A percentile compares a stretch with the other conserved stretches of the same genome.
These are phyloP conservation scores for Leptobrachium leishanense DNA, from an alignment of 2,113 vertebrate species.

Conservation along the genomic window DNA sequence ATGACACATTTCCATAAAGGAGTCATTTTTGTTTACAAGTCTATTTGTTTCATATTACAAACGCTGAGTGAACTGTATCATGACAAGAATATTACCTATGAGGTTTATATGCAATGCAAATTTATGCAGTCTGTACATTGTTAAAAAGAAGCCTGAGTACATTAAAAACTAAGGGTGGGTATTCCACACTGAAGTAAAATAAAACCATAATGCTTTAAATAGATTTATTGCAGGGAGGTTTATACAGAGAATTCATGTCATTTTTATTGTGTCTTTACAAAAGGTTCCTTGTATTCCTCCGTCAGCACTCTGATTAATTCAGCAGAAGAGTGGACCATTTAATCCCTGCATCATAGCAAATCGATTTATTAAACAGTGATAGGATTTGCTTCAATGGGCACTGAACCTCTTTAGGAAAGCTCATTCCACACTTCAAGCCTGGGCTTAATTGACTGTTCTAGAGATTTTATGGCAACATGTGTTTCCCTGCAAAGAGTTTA, in stretches of 20 bases:
- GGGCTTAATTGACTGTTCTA: constrained; percentile 61
- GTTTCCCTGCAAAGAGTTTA: constrained; percentile 63
- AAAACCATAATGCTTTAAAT: background rate
- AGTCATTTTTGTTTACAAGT: too few species aligned
- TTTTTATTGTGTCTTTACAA: constrained; percentile 11
- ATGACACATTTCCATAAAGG: too few species aligned
- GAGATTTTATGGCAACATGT: constrained; percentile 66
- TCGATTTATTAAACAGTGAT: constrained; percentile 50
- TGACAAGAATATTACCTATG: too few species aligned
- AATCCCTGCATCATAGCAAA: constrained; percentile 54
- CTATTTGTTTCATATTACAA: too few species aligned
- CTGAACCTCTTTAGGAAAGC: background rate
- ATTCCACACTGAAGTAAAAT: too few species aligned
- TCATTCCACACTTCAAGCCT: constrained; percentile 37
- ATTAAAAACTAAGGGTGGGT: too few species aligned
- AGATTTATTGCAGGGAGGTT: constrained; percentile 13
- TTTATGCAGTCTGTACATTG: too few species aligned
- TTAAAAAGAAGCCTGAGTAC: too few species aligned
- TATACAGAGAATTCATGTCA: constrained; percentile 13
- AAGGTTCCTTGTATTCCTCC: constrained; percentile 5
- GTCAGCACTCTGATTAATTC: background rate
- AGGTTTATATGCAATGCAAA: too few species aligned
- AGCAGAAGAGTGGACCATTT: constrained; percentile 27
- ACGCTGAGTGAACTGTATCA: too few species aligned
- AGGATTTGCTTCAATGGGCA: constrained; percentile 34